Conservation (phyloP, 2,797 vertebrate species). For the Takifugu ocellatus region DNA sequence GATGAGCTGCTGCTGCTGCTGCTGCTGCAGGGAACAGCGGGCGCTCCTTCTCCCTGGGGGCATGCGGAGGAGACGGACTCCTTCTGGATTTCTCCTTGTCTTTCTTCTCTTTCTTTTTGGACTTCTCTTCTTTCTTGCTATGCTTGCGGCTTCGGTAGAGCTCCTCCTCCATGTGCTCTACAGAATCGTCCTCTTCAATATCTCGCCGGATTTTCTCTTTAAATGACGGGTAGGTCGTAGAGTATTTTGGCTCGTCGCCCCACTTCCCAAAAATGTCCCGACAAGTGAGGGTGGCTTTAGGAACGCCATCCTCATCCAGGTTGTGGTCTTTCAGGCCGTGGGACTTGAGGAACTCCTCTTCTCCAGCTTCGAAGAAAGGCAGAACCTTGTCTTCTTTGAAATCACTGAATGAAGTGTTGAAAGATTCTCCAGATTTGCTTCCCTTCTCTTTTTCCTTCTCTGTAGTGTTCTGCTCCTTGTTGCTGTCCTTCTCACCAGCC, state of each 20-base stretch:
- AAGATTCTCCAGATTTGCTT: slow-evolving; percentile 79
- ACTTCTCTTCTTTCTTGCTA: slow-evolving; percentile 83
- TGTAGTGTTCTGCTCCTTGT: slow-evolving; percentile 78
- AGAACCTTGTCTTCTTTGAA: slow-evolving; percentile 83
- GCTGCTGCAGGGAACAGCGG: slow-evolving; percentile 75
- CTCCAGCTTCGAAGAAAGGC: slow-evolving; percentile 83
- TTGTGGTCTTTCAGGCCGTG: slow-evolving; percentile 83
- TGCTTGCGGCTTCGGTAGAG: slow-evolving; percentile 88
- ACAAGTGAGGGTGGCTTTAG: slow-evolving; percentile 73
- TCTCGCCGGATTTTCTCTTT: slow-evolving; percentile 84
- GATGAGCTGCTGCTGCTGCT: slow-evolving; percentile 61
- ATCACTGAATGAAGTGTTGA: slow-evolving; percentile 68
- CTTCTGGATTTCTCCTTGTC: slow-evolving; percentile 78
- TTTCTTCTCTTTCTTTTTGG: slow-evolving; percentile 80
- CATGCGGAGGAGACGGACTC: slow-evolving; percentile 74
- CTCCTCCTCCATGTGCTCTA: slow-evolving; percentile 83
- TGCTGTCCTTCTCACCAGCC: slow-evolving; percentile 78
- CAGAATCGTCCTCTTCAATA: slow-evolving; percentile 75
- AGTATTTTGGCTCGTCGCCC: slow-evolving; percentile 84
- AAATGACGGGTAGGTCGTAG: slow-evolving; percentile 57
- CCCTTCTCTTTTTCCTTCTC: slow-evolving; percentile 84
- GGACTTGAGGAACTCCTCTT: slow-evolving; percentile 89
- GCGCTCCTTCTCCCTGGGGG: slow-evolving; percentile 79
- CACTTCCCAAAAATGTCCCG: slow-evolving; percentile 90
- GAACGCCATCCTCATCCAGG: slow-evolving; percentile 79